These are phyloP conservation scores for Watsonalla cultraria DNA, from an alignment of 2,888 invertebrate genomes.

Conservation along the genomic window DNA sequence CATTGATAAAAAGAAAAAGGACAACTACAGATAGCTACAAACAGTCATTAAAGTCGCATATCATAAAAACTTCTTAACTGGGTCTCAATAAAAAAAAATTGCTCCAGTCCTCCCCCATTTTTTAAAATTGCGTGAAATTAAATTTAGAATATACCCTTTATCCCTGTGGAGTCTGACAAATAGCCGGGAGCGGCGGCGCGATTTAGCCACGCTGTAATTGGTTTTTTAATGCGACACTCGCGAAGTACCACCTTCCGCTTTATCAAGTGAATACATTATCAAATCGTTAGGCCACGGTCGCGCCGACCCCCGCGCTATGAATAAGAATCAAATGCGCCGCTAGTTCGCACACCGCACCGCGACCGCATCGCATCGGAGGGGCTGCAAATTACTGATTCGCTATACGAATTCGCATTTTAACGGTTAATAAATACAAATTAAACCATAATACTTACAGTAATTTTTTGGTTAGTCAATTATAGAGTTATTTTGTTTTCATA, in stretches of 20 bases:
- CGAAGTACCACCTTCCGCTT: conserved; percentile 75
- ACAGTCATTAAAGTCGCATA: conserved; percentile 40
- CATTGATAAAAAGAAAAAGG: too few species aligned
- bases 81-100: conserved; percentile 64
- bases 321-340: conserved; percentile 72
- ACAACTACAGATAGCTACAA: not conserved
- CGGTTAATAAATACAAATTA: conserved; percentile 64
- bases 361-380: conserved; percentile 43
- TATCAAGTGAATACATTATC: conserved; percentile 79
- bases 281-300: conserved; percentile 72
- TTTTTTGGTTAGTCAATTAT: conserved; percentile 8
- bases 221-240: conserved; percentile 76
- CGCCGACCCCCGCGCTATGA: conserved; percentile 58
- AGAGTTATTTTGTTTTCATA: conserved; percentile 9
- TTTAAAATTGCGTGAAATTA: conserved; percentile 78
- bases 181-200: conserved; percentile 66
- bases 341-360: conserved; percentile 46
- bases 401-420: conserved; percentile 55
- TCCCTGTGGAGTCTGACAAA: conserved; percentile 76
- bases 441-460: conserved; percentile 53
- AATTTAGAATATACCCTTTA: conserved; percentile 75
- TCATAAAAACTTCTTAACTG: conserved; percentile 56
- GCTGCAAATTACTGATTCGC: conserved; percentile 67
- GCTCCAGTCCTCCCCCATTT: conserved; percentile 60
- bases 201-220: conserved; percentile 77